Conservation (phyloP, 2,888 invertebrate genomes). For the Synanthedon myopaeformis region DNA sequence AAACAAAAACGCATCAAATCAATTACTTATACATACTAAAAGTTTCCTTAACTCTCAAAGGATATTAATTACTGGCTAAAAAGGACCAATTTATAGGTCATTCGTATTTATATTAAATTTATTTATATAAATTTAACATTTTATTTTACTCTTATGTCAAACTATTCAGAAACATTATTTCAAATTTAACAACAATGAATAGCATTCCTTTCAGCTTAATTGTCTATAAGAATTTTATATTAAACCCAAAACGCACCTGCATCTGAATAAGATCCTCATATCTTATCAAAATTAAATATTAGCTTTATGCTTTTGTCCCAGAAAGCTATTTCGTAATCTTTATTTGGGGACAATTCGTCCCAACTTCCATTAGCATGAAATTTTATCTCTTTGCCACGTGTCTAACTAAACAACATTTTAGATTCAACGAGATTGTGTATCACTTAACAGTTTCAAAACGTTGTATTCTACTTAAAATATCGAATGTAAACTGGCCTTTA, state of each 20-base stretch:
- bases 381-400: slow-evolving; percentile 47
- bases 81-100: no score
- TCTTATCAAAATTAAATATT: slow-evolving; percentile 32
- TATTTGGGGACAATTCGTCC: slow-evolving; percentile 27
- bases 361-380: slow-evolving; percentile 39
- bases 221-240: slow-evolving; percentile 1
- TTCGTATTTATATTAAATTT: no score
- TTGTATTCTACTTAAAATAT: slow-evolving; percentile 11
- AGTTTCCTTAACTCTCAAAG: no score
- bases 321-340: slow-evolving; percentile 33
- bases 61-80: no score
- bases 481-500: slow-evolving; percentile 21
- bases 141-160: no score
- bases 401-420: slow-evolving; percentile 20
- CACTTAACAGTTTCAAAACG: slow-evolving; percentile 22
- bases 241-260: slow-evolving; percentile 7
- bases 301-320: slow-evolving; percentile 25
- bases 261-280: slow-evolving; percentile 7
- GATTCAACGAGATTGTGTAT: slow-evolving; percentile 22
- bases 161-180: not conserved
- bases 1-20: no score
- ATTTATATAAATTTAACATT: no score
- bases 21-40: no score
- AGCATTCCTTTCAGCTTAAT: slow-evolving; percentile 2
- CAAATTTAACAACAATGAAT: not conserved